Percentiles rank a stretch among this genome's conserved stretches.
Evolutionary conservation across 2,888 invertebrate species (phyloP).

Genomic region (Ischnus inquisitorius): DNA sequence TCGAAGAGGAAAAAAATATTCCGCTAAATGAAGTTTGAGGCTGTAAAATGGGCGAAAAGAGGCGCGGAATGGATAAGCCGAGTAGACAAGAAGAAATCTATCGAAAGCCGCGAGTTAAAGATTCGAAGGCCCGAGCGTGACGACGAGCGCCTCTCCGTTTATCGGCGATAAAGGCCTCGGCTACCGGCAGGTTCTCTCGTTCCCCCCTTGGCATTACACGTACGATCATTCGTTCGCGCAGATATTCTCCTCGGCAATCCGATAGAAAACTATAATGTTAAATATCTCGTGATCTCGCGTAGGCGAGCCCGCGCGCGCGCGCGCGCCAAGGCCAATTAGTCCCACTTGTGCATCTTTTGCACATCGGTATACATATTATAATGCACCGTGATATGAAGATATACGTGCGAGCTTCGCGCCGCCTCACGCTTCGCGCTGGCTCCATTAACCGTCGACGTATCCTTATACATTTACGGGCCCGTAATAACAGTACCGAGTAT

Average conservation of each 20-base stretch:
- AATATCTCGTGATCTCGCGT: conserved; percentile 16
- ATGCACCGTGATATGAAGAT: no score
- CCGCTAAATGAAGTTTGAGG: no score
- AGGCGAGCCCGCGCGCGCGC: no score
- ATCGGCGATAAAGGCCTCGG: not conserved
- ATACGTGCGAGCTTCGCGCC: not conserved
- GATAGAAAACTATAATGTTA: conserved; percentile 18
- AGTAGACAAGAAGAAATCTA: not conserved
- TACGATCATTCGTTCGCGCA: not conserved
- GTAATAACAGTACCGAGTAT: conserved; percentile 36
- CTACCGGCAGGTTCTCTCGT: not conserved
- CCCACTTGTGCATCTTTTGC: conserved; percentile 20
- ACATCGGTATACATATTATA: not conserved
- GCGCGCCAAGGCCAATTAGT: conserved; percentile 36
- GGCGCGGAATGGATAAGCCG: not conserved
- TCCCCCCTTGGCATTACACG: not conserved
- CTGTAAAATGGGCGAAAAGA: not conserved
- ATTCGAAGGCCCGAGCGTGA: not conserved
- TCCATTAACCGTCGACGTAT: conserved; percentile 34
- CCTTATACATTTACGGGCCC: conserved; percentile 45
- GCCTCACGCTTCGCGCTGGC: not conserved
- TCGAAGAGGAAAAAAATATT: no score
- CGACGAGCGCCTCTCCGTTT: not conserved
- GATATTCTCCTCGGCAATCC: not conserved
- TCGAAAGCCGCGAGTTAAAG: not conserved